A percentile compares a stretch with the other conserved stretches of the same genome.
Conservation (phyloP, 2,888 invertebrate genomes). For the Mesochorus sp. region DNA sequence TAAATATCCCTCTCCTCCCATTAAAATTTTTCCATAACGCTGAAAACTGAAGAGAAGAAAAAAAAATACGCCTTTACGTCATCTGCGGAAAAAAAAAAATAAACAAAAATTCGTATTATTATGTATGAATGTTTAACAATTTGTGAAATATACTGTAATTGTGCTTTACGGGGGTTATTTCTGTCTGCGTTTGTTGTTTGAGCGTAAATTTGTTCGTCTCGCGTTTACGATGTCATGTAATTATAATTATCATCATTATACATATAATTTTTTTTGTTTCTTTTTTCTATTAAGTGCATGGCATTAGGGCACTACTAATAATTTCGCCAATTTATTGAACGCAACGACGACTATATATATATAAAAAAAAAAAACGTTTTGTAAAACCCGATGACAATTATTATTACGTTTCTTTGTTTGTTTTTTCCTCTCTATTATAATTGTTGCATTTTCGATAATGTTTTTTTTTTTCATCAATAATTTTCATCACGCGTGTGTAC, state of each 20-base stretch:
- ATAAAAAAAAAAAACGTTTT: slow-evolving; percentile 15
- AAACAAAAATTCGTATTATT: slow-evolving; percentile 71
- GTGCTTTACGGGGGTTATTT: slow-evolving; percentile 80
- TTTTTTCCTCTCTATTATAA: not conserved
- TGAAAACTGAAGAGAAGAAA: slow-evolving; percentile 43
- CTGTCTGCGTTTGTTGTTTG: slow-evolving; percentile 53
- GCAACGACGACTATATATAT: not conserved
- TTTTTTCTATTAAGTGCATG: not conserved
- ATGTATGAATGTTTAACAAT: slow-evolving; percentile 83
- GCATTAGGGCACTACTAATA: not conserved
- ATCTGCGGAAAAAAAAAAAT: slow-evolving; percentile 58
- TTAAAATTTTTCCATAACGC: slow-evolving; percentile 51
- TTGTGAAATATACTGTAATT: slow-evolving; percentile 83
- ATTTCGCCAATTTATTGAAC: not conserved
- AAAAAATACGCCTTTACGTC: slow-evolving; percentile 60
- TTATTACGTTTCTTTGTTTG: slow-evolving; percentile 1
- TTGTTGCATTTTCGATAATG: slow-evolving; percentile 1
- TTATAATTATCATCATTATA: not conserved
- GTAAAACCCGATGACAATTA: slow-evolving; percentile 16
- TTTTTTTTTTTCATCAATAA: slow-evolving; percentile 2
- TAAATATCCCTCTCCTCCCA: slow-evolving; percentile 18
- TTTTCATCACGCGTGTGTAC: slow-evolving; percentile 28
- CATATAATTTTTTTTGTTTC: not conserved
- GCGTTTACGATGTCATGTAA: not conserved
- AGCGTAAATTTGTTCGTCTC: slow-evolving; percentile 20